Evolutionary conservation across 2,888 invertebrate species (phyloP).

Genomic region (Pardosa pseudoannulata): DNA sequence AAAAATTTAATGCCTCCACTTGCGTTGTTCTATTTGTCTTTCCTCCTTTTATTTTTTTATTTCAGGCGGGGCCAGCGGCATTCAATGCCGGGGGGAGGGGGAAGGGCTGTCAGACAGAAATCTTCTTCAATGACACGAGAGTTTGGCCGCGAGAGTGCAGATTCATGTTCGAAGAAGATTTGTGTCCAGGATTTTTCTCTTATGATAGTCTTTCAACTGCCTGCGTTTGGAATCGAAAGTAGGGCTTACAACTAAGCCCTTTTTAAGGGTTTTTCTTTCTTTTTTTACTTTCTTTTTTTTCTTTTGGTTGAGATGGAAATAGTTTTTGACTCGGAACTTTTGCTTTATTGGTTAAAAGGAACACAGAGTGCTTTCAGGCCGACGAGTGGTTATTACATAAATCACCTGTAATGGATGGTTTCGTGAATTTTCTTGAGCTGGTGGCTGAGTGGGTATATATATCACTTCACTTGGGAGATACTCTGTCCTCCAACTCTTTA

Average conservation of each 20-base stretch:
- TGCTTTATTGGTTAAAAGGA: not conserved
- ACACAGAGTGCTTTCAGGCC: not conserved
- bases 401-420: not conserved
- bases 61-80: conserved; percentile 24
- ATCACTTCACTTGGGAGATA: no score
- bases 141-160: conserved; percentile 65
- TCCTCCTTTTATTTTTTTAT: no score
- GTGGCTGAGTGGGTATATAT: not conserved
- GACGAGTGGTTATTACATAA: not conserved
- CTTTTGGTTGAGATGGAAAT: not conserved
- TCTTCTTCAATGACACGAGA: conserved; percentile 59
- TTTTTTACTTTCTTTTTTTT: no score
- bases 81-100: conserved; percentile 2
- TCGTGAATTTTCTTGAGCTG: not conserved
- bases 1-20: conserved; percentile 16
- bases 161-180: conserved; percentile 68
- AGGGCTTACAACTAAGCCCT: conserved; percentile 61
- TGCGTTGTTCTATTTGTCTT: not conserved
- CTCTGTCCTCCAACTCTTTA: no score
- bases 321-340: not conserved
- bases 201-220: conserved; percentile 60
- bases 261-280: conserved; percentile 33
- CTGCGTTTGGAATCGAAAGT: conserved; percentile 62
- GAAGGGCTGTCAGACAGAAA: conserved; percentile 21
- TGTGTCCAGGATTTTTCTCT: conserved; percentile 50